A percentile compares a stretch with the other conserved stretches of the same genome.
These are phyloP conservation scores for Chamaea fasciata DNA, from an alignment of 2,113 vertebrate species.

Conservation along the genomic window DNA sequence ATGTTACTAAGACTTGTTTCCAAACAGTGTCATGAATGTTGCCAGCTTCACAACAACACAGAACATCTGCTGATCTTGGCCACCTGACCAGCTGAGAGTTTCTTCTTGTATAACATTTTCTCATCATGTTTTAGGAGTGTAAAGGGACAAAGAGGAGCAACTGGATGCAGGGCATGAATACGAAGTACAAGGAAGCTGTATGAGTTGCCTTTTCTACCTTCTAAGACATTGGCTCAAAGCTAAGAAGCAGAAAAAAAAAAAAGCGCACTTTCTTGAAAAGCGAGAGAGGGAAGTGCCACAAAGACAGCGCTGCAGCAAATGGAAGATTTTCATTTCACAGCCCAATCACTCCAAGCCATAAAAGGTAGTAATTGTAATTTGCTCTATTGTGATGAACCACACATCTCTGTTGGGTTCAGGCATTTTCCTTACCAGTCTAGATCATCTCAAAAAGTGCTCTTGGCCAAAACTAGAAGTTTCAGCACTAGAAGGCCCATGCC, in stretches of 20 bases:
- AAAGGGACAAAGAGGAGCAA: background rate
- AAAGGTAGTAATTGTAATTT: background rate
- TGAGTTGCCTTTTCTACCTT: background rate
- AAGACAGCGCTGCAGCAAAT: background rate
- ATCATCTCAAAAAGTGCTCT: background rate
- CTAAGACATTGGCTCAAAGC: background rate
- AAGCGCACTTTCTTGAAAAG: background rate
- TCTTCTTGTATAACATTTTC: background rate
- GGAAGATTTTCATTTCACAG: background rate
- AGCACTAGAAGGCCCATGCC: background rate
- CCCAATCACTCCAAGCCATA: background rate
- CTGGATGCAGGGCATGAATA: background rate
- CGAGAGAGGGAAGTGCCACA: background rate
- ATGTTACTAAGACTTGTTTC: background rate
- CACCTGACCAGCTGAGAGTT: background rate
- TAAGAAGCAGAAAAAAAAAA: background rate
- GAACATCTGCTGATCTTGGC: constrained; percentile 46
- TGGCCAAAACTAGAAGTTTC: background rate
- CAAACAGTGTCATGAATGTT: background rate
- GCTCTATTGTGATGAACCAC: background rate
- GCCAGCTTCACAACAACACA: background rate
- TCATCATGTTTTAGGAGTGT: background rate
- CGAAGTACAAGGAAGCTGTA: background rate
- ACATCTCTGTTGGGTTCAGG: background rate
- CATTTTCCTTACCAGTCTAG: background rate